A percentile compares a stretch with the other conserved stretches of the same genome.
phyloP scores from a whole-genome alignment of 2,888 invertebrate genomes.

The Platypus cylindrus region DNA sequence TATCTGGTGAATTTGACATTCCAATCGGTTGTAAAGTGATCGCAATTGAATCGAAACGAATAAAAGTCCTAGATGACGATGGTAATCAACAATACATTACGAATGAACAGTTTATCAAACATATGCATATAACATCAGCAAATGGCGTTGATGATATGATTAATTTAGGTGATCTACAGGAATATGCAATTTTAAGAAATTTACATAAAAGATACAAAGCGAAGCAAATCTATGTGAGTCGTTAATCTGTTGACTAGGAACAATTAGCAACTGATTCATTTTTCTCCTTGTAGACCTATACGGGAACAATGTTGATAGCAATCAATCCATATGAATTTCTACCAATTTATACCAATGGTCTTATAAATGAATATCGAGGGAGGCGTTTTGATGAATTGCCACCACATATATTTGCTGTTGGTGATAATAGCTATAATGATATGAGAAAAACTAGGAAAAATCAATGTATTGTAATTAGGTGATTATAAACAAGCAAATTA shows the following conservation, averaged over 20 bases:
- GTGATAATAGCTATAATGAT: constrained; percentile 78
- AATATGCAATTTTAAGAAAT: constrained; percentile 85
- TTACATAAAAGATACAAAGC: constrained; percentile 78
- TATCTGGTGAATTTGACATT: constrained; percentile 64
- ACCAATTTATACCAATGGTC: constrained; percentile 86
- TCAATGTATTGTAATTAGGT: constrained; percentile 93
- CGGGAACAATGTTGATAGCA: constrained; percentile 87
- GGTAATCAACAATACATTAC: constrained; percentile 56
- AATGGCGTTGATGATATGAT: constrained; percentile 92
- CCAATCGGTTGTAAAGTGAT: constrained; percentile 76
- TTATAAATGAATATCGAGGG: constrained; percentile 72
- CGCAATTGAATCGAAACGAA: constrained; percentile 59
- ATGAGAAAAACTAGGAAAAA: constrained; percentile 62
- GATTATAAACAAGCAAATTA: constrained; percentile 16
- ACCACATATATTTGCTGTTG: constrained; percentile 92
- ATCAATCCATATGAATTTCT: constrained; percentile 91
- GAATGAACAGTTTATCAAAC: constrained; percentile 49
- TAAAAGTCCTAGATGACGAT: constrained; percentile 74
- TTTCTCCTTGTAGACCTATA: constrained; percentile 64
- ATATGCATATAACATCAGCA: constrained; percentile 67
- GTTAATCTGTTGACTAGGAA: not conserved
- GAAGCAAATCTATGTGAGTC: constrained; percentile 82
- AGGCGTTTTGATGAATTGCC: constrained; percentile 75
- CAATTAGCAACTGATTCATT: not conserved
- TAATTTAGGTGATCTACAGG: constrained; percentile 84